Conservation (phyloP, 2,888 invertebrate species). For the Drosophila mayaguana region DNA sequence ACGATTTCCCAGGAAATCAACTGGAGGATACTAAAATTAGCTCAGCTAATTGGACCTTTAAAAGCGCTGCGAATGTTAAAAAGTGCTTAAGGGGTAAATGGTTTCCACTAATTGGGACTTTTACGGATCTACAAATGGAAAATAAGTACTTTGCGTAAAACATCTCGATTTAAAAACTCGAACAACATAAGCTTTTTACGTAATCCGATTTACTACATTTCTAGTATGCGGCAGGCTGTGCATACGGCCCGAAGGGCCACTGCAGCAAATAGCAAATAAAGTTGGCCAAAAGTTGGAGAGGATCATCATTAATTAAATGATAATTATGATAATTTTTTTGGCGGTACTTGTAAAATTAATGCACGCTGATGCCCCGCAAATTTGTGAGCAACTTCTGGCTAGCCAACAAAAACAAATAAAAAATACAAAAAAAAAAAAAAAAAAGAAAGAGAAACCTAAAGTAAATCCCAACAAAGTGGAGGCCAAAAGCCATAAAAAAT, state of each 20-base stretch:
- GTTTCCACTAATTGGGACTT: neutral
- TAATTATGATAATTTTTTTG: slow-evolving; percentile 56
- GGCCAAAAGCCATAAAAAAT: slow-evolving; percentile 55
- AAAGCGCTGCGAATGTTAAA: neutral
- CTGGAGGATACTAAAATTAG: neutral
- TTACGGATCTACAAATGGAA: neutral
- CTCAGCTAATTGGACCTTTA: neutral
- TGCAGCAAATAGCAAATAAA: neutral
- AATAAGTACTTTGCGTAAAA: neutral
- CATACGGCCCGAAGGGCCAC: neutral
- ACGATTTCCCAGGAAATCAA: neutral
- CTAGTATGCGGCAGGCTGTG: slow-evolving; percentile 13
- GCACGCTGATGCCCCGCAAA: slow-evolving; percentile 56
- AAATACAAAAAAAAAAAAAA: neutral
- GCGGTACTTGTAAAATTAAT: slow-evolving; percentile 59
- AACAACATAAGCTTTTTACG: neutral
- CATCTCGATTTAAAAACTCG: neutral
- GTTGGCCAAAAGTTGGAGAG: slow-evolving; percentile 1
- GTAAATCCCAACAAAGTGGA: slow-evolving; percentile 62
- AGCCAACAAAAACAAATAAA: slow-evolving; percentile 13
- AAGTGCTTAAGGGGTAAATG: neutral
- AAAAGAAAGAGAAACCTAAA: slow-evolving; percentile 39
- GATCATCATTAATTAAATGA: slow-evolving; percentile 46
- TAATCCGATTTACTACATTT: neutral
- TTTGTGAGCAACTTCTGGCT: slow-evolving; percentile 38